These are phyloP conservation scores for Nothoprocta pentlandii DNA, from an alignment of 2,113 vertebrate species.

Conservation along the genomic window DNA sequence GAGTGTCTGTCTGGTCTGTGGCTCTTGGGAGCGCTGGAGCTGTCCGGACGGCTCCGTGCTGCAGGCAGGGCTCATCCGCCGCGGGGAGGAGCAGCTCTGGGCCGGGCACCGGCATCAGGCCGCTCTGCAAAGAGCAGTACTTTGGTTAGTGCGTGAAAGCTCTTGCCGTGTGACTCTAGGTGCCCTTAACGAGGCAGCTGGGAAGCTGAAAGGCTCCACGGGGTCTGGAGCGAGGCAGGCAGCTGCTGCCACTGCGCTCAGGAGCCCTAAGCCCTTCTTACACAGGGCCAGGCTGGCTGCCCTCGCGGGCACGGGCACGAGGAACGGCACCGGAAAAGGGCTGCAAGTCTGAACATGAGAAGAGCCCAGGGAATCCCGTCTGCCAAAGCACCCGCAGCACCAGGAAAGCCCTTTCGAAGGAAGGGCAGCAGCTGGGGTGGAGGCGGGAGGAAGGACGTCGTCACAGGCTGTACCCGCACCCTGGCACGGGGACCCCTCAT, in stretches of 20 bases:
- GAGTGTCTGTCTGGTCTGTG: neutral
- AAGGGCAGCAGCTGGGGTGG: neutral
- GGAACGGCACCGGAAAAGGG: neutral
- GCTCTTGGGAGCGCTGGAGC: neutral
- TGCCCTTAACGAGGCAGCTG: neutral
- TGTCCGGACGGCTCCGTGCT: too few species aligned
- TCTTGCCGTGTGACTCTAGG: neutral
- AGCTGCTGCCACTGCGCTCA: neutral
- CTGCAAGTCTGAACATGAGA: neutral
- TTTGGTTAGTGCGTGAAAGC: rapidly evolving
- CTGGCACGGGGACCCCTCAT: too few species aligned
- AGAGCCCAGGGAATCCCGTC: neutral
- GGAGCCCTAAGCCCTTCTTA: too few species aligned
- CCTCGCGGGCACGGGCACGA: neutral
- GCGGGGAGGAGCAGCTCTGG: neutral
- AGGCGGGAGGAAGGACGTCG: neutral
- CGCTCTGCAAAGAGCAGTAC: neutral
- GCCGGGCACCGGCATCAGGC: neutral
- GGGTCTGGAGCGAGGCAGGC: neutral
- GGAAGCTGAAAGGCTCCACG: neutral
- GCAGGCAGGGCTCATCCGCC: too few species aligned
- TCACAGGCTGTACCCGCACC: neutral
- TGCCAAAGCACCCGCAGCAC: neutral
- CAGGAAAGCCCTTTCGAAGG: neutral
- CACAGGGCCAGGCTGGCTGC: neutral